phyloP scores from a whole-genome alignment of 2,113 vertebrate genomes.

The Hucho hucho region DNA sequence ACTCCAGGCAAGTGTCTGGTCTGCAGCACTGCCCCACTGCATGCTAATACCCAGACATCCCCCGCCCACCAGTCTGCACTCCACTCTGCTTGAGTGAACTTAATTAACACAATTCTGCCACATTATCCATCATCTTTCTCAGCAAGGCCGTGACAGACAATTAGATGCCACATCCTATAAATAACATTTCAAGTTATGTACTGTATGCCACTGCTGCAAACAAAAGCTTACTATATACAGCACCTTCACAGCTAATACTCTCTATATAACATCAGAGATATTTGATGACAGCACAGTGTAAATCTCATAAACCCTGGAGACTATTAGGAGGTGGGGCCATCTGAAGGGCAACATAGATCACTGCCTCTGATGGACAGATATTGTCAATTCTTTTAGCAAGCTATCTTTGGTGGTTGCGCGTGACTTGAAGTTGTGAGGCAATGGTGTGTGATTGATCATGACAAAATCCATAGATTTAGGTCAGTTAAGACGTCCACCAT shows the following conservation, averaged over 20 bases:
- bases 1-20: slow-evolving; percentile 38
- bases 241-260: too few relatives aligned
- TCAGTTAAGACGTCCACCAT: neutral
- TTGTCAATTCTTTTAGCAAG: neutral
- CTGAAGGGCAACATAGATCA: neutral
- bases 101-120: slow-evolving; percentile 75
- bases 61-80: slow-evolving; percentile 50
- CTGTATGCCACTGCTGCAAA: neutral
- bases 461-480: slow-evolving; percentile 34
- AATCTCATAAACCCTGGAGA: neutral
- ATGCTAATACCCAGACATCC: slow-evolving; percentile 45
- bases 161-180: slow-evolving; percentile 79
- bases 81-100: slow-evolving; percentile 67
- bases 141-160: slow-evolving; percentile 83
- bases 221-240: neutral
- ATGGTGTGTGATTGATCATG: slow-evolving; percentile 24
- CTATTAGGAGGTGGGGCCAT: neutral
- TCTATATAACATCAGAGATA: neutral
- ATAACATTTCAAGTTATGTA: slow-evolving; percentile 31
- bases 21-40: slow-evolving; percentile 22
- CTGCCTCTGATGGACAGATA: neutral
- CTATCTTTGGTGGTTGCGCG: neutral
- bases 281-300: neutral
- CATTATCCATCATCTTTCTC: slow-evolving; percentile 84
- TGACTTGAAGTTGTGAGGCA: neutral